Percentiles rank a stretch among this genome's conserved stretches.
These are phyloP conservation scores for Trichomalopsis sarcophagae DNA, from an alignment of 1,140 invertebrate genomes.

Conservation along the genomic window DNA sequence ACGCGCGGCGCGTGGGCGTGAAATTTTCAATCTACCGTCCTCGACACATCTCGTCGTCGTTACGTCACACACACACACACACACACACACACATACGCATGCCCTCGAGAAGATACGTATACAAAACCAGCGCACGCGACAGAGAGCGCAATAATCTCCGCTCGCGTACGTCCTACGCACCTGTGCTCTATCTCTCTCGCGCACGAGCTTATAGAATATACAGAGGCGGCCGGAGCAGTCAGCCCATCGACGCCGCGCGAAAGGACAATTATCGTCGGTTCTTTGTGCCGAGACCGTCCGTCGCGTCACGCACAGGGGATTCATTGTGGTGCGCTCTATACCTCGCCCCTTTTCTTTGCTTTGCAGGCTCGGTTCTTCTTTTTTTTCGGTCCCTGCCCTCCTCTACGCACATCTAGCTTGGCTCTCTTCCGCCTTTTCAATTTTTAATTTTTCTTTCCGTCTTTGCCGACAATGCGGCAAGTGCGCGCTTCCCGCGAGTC, in stretches of 20 bases:
- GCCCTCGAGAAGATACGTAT: background rate
- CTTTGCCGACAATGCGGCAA: background rate
- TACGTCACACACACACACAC: background rate
- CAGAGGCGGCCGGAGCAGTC: background rate
- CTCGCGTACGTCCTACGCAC: constrained; percentile 11
- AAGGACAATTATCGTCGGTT: constrained; percentile 37
- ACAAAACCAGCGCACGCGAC: background rate
- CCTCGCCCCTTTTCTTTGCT: background rate
- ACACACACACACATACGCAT: background rate
- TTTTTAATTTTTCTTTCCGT: background rate
- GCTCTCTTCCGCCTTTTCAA: background rate
- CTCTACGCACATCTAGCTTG: background rate
- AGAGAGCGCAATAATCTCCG: background rate
- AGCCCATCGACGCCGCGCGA: background rate
- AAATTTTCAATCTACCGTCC: constrained; percentile 37
- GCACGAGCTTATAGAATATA: background rate
- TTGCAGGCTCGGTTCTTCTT: background rate
- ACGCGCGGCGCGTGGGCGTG: constrained; percentile 1
- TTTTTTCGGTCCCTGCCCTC: background rate
- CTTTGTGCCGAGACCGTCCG: constrained; percentile 24
- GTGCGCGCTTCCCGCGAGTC: background rate
- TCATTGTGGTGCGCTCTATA: background rate
- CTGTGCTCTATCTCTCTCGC: background rate
- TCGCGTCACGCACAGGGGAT: constrained; percentile 24
- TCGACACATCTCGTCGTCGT: background rate